Conservation (phyloP, 2,888 invertebrate species). For the Pteria penguin region DNA sequence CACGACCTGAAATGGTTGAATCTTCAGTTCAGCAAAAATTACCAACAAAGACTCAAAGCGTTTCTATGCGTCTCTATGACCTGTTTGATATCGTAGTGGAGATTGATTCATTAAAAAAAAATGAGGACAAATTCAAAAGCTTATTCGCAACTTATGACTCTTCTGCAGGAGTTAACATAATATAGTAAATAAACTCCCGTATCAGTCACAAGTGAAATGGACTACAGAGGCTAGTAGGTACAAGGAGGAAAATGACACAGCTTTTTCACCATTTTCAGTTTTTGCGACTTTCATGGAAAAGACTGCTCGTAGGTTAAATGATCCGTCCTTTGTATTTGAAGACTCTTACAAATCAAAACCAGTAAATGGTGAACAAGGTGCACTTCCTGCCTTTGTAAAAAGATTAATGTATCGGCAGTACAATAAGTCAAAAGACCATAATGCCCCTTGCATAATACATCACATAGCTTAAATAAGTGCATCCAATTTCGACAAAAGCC, state of each 20-base stretch:
- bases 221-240: background rate
- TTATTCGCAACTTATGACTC: conserved; percentile 16
- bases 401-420: background rate
- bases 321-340: conserved; percentile 9
- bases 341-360: background rate
- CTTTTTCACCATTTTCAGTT: background rate
- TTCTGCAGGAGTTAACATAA: conserved; percentile 12
- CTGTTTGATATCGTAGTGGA: conserved; percentile 14
- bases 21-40: conserved; percentile 15
- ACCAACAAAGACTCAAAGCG: background rate
- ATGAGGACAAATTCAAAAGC: background rate
- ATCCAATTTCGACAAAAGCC: conserved; percentile 5
- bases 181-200: conserved; percentile 4
- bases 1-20: conserved; percentile 14
- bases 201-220: conserved; percentile 19
- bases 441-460: conserved; percentile 12
- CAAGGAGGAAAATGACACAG: background rate
- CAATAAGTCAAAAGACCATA: background rate
- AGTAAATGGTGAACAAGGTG: background rate
- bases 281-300: background rate
- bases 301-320: background rate
- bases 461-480: conserved; percentile 7
- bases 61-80: conserved; percentile 6
- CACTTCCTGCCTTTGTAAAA: background rate
- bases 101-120: conserved; percentile 7